phyloP scores from a whole-genome alignment of 1,140 invertebrate species.

The Chymomyza costata region DNA sequence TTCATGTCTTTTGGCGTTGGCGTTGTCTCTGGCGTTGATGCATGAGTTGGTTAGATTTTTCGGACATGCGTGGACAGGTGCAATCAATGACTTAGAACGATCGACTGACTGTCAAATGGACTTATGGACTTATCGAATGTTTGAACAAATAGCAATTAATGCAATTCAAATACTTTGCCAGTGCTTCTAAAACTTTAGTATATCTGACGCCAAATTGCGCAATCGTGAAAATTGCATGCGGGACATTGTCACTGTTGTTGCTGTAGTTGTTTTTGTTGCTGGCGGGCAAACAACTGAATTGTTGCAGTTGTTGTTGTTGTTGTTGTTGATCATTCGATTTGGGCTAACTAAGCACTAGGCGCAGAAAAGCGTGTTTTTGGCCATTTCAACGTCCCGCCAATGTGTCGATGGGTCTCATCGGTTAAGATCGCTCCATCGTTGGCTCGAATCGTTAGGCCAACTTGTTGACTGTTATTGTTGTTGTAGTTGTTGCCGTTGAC shows the following conservation, averaged over 20 bases:
- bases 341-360: neutral
- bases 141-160: constrained; percentile 45
- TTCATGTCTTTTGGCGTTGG: constrained; percentile 8
- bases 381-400: neutral
- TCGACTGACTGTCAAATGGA: neutral
- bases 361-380: neutral
- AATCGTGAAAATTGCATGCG: constrained; percentile 25
- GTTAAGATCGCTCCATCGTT: too few species aligned
- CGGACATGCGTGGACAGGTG: constrained; percentile 50
- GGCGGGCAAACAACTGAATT: constrained; percentile 5
- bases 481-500: constrained; percentile 52
- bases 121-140: too few species aligned
- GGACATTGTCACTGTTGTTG: constrained; percentile 7
- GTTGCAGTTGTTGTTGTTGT: constrained; percentile 45
- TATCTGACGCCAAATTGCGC: constrained; percentile 46
- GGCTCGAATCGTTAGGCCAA: too few species aligned
- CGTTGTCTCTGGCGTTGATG: constrained; percentile 20
- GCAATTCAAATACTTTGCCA: constrained; percentile 35
- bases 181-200: constrained; percentile 38
- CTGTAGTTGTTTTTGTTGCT: constrained; percentile 33
- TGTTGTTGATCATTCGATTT: constrained; percentile 4
- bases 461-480: neutral
- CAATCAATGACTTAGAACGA: neutral
- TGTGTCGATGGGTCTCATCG: too few species aligned
- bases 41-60: constrained; percentile 21